Evolutionary conservation across 2,797 vertebrate genomes (phyloP).

Genomic region (Betta splendens): DNA sequence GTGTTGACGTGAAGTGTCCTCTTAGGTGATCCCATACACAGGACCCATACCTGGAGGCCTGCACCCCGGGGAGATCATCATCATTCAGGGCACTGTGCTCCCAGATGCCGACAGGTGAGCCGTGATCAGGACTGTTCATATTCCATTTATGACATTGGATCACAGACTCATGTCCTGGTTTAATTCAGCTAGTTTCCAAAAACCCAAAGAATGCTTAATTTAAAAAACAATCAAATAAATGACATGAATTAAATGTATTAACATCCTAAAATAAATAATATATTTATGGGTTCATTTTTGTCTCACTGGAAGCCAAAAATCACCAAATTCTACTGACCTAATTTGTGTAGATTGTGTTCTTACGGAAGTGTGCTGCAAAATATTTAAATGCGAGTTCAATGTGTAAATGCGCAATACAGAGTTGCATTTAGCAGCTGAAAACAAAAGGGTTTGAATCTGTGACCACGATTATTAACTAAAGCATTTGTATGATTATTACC

Average conservation of each 20-base stretch:
- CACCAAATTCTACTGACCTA: too few relatives aligned
- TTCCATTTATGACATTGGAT: neutral
- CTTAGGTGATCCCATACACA: conserved; percentile 88
- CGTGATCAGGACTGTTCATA: too few relatives aligned
- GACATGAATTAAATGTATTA: neutral
- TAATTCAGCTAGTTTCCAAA: neutral
- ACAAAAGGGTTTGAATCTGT: too few relatives aligned
- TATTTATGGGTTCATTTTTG: neutral
- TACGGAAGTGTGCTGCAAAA: too few relatives aligned
- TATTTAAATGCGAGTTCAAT: too few relatives aligned
- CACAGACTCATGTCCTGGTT: neutral
- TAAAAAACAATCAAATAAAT: neutral
- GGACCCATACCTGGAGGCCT: conserved; percentile 88
- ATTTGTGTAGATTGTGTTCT: too few relatives aligned
- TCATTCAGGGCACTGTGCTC: conserved; percentile 87
- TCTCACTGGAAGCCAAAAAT: too few relatives aligned
- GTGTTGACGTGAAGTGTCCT: conserved; percentile 17
- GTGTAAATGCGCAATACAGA: too few relatives aligned
- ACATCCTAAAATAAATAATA: neutral
- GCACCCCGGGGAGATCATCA: conserved; percentile 87
- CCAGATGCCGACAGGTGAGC: conserved; percentile 89
- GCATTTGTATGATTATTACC: too few relatives aligned
- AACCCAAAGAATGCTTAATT: neutral
- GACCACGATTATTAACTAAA: too few relatives aligned
- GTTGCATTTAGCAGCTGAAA: too few relatives aligned